phyloP scores from a whole-genome alignment of 2,888 invertebrate genomes.

The Rotaria sp. region DNA sequence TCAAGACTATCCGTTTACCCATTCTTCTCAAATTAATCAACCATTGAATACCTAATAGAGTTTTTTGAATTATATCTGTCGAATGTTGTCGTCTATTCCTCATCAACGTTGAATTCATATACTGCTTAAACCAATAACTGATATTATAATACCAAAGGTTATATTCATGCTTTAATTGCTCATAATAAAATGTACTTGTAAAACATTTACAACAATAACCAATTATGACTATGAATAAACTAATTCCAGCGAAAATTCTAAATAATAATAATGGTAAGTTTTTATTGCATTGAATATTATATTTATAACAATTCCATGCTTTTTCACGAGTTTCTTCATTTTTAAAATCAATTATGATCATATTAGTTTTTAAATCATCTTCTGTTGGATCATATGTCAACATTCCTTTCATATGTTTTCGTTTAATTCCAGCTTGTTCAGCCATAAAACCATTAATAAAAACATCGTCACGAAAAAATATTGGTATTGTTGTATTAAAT shows the following conservation, averaged over 20 bases:
- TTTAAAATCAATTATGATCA: background rate
- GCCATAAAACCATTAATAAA: background rate
- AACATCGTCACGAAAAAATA: slow-evolving; percentile 16
- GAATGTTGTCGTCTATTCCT: background rate
- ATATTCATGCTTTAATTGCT: background rate
- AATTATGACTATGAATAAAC: background rate
- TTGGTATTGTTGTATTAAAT: background rate
- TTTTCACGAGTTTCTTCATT: background rate
- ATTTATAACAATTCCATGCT: background rate
- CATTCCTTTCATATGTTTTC: background rate
- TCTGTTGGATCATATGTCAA: background rate
- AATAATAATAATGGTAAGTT: background rate
- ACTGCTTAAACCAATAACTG: background rate
- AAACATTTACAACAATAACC: background rate
- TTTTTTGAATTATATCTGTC: background rate
- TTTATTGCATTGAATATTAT: background rate
- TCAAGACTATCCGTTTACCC: background rate
- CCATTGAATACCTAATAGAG: background rate
- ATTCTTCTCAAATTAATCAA: background rate
- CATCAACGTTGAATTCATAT: background rate
- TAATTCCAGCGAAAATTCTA: background rate
- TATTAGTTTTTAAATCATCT: background rate
- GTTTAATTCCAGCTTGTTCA: background rate
- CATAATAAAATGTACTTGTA: background rate
- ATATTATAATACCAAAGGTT: background rate